phyloP scores from a whole-genome alignment of 2,888 invertebrate species.

The Tromatobia lineatoria region DNA sequence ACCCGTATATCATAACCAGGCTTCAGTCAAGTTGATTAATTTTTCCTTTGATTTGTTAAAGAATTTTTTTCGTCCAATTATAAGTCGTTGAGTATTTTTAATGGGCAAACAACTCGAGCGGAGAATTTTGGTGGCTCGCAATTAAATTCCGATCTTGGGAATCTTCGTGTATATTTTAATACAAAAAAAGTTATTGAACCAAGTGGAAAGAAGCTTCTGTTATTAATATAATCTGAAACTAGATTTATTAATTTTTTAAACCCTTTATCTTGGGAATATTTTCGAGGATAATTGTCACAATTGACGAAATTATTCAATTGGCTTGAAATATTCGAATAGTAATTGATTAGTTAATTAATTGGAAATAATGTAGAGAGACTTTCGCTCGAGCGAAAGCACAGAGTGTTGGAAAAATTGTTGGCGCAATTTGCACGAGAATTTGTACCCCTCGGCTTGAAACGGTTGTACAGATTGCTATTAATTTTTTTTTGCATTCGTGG shows the following conservation, averaged over 20 bases:
- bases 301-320: too few relatives aligned
- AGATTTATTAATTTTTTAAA: too few relatives aligned
- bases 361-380: too few relatives aligned
- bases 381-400: neutral
- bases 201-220: neutral
- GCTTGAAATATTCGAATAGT: too few relatives aligned
- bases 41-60: neutral
- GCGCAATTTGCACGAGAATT: too few relatives aligned
- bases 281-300: too few relatives aligned
- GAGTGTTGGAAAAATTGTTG: neutral
- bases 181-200: neutral
- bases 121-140: neutral
- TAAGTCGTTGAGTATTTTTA: slow-evolving; percentile 2
- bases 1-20: neutral
- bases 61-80: neutral
- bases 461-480: too few relatives aligned
- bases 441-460: too few relatives aligned
- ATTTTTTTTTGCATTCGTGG: neutral
- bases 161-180: too few relatives aligned
- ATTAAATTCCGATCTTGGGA: neutral
- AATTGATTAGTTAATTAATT: too few relatives aligned
- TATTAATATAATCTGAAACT: too few relatives aligned
- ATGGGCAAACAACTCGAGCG: neutral
- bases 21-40: neutral
- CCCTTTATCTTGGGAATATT: too few relatives aligned